A percentile compares a stretch with the other conserved stretches of the same genome.
Conservation (phyloP, 2,113 vertebrate species). For the Phalacrocorax aristotelis region DNA sequence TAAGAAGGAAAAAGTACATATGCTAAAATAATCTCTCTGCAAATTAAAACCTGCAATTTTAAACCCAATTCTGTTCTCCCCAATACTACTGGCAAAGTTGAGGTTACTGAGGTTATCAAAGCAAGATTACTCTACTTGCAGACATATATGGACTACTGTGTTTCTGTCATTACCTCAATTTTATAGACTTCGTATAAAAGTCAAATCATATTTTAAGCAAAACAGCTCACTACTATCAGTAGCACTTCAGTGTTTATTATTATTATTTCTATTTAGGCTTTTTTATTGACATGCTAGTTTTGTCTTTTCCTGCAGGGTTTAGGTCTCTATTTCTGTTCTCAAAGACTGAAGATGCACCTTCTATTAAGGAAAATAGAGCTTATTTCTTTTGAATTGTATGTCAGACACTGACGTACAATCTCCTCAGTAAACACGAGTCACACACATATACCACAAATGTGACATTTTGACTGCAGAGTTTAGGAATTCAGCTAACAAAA, state of each 20-base stretch:
- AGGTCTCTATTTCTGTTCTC: background rate
- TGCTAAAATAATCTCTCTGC: background rate
- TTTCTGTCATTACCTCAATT: background rate
- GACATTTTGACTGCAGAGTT: background rate
- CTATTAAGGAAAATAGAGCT: background rate
- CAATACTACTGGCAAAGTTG: background rate
- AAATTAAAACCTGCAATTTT: background rate
- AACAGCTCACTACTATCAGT: background rate
- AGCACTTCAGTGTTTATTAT: background rate
- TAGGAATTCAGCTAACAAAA: background rate
- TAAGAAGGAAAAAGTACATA: background rate
- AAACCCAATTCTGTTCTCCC: background rate
- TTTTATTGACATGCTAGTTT: background rate
- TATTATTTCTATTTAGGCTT: background rate
- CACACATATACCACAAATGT: accelerated
- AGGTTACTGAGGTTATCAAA: background rate
- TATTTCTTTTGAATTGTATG: background rate
- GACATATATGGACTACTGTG: background rate
- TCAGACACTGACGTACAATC: background rate
- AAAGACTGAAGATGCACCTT: background rate
- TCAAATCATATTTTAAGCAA: background rate
- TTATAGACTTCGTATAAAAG: background rate
- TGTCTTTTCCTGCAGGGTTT: background rate
- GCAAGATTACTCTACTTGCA: background rate
- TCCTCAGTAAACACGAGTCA: background rate